A percentile compares a stretch with the other conserved stretches of the same genome.
Conservation (phyloP, 2,113 vertebrate species). For the Cynoglossus semilaevis region DNA sequence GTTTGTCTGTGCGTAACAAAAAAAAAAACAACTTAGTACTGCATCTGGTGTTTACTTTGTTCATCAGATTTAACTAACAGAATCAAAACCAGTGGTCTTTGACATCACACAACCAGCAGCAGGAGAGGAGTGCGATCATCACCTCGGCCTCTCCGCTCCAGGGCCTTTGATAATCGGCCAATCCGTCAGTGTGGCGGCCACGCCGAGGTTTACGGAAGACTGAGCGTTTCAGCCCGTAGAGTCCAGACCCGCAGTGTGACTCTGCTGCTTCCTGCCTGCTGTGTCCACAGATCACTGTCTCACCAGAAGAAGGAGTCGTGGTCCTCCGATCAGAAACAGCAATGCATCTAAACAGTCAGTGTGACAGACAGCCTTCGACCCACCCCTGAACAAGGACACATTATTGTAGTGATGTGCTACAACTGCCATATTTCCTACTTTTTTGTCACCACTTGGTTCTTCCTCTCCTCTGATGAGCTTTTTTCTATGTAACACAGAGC, state of each 20-base stretch:
- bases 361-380: slow-evolving; percentile 41
- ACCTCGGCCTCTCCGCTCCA: slow-evolving; percentile 7
- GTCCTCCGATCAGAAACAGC: slow-evolving; percentile 41
- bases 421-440: slow-evolving; percentile 73
- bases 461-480: slow-evolving; percentile 63
- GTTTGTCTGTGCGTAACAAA: slow-evolving; percentile 27
- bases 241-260: slow-evolving; percentile 46
- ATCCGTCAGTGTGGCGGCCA: slow-evolving; percentile 19
- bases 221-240: slow-evolving; percentile 41
- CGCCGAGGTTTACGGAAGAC: slow-evolving; percentile 35
- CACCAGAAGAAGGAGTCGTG: slow-evolving; percentile 35
- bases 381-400: slow-evolving; percentile 33
- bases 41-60: slow-evolving; percentile 1
- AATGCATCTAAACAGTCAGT: slow-evolving; percentile 29
- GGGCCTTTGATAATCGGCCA: slow-evolving; percentile 22
- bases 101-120: slow-evolving; percentile 30
- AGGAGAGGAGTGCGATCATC: slow-evolving; percentile 6
- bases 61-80: slow-evolving; percentile 12
- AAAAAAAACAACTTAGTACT: slow-evolving; percentile 20
- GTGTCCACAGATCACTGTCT: slow-evolving; percentile 29
- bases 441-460: slow-evolving; percentile 60
- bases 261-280: slow-evolving; percentile 23
- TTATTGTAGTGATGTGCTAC: slow-evolving; percentile 63
- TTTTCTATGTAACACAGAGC: slow-evolving; percentile 80
- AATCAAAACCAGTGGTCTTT: slow-evolving; percentile 12